phyloP scores from a whole-genome alignment of 2,888 invertebrate genomes.

The Sipha maydis region DNA sequence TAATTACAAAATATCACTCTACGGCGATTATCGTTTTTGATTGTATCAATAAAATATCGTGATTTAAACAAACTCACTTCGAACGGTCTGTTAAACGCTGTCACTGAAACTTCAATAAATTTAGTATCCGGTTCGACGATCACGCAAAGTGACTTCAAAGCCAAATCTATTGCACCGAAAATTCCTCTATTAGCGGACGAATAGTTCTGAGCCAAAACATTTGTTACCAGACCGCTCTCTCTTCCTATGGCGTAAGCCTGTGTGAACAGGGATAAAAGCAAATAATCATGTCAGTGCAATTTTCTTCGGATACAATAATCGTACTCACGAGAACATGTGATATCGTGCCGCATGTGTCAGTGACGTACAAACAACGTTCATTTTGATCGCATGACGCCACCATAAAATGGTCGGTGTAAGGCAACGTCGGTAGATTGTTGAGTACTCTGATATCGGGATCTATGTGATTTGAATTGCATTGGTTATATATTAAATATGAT shows the following conservation, averaged over 20 bases:
- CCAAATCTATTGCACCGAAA: slow-evolving; percentile 43
- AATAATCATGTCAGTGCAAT: background rate
- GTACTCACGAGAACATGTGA: slow-evolving; percentile 50
- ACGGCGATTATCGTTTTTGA: no score
- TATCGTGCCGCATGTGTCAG: slow-evolving; percentile 33
- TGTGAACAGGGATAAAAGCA: background rate
- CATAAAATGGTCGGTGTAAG: slow-evolving; percentile 44
- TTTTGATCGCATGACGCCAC: slow-evolving; percentile 35
- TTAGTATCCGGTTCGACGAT: slow-evolving; percentile 11
- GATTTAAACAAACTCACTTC: slow-evolving; percentile 6
- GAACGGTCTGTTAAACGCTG: slow-evolving; percentile 31
- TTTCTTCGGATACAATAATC: background rate
- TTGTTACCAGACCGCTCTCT: slow-evolving; percentile 22
- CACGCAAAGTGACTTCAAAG: slow-evolving; percentile 29
- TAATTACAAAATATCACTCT: no score
- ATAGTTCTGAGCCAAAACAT: slow-evolving; percentile 20
- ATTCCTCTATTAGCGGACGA: slow-evolving; percentile 16
- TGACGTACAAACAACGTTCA: slow-evolving; percentile 14
- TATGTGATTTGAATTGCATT: background rate
- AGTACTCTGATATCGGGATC: slow-evolving; percentile 55
- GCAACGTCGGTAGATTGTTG: slow-evolving; percentile 46
- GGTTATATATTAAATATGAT: background rate
- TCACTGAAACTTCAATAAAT: slow-evolving; percentile 24
- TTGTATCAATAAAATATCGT: no score
- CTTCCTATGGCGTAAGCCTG: slow-evolving; percentile 47